These are phyloP conservation scores for Liposcelis brunnea DNA, from an alignment of 2,888 invertebrate species.

Conservation along the genomic window DNA sequence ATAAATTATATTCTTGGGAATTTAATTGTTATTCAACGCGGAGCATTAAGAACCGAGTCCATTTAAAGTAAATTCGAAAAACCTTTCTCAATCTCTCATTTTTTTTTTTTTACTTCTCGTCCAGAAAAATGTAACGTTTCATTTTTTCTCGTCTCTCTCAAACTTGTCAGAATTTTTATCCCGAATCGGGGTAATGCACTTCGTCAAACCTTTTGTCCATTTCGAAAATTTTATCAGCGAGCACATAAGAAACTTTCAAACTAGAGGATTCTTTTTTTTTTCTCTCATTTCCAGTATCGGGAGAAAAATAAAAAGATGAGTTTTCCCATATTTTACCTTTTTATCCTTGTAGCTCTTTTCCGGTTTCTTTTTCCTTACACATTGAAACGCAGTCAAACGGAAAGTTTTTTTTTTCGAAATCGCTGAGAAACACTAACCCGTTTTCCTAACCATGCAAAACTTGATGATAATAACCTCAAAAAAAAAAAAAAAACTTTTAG, in stretches of 20 bases:
- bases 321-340: background rate
- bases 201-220: background rate
- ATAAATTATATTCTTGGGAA: constrained; percentile 23
- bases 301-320: constrained; percentile 5
- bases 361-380: too few species aligned
- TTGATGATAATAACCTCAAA: too few species aligned
- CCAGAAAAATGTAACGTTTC: too few species aligned
- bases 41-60: too few species aligned
- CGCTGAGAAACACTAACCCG: too few species aligned
- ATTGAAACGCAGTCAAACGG: too few species aligned
- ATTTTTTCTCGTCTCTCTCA: background rate
- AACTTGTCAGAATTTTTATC: too few species aligned
- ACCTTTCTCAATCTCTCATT: background rate
- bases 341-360: background rate
- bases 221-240: background rate
- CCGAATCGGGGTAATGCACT: too few species aligned
- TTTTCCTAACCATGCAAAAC: too few species aligned
- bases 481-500: too few species aligned
- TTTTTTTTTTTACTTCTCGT: background rate
- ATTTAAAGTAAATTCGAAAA: constrained; percentile 7
- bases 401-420: too few species aligned
- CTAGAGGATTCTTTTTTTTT: background rate
- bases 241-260: background rate
- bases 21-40: background rate
- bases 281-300: background rate